Evolutionary conservation across 1,140 invertebrate species (phyloP), one percentile per base, ranked within the genome.

Genomic region (Hetaerina americana): DNA sequence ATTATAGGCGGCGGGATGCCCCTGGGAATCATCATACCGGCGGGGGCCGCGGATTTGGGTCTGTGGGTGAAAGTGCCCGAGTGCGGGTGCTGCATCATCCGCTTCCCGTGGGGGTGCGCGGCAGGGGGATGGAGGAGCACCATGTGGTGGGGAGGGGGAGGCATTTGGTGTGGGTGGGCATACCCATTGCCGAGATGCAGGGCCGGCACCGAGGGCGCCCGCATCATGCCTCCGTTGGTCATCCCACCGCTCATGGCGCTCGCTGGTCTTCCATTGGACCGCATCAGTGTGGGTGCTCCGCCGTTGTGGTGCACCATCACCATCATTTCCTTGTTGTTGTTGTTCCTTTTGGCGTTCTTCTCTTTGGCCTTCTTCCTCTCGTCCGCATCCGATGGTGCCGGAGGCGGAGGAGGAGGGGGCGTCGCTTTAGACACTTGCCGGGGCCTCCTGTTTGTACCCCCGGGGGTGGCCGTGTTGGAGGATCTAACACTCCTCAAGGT

Each of bases 381-480:
- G 0, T 69, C 73, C 70, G 82, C 81, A 5, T 82, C 80, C 5
- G 83, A 77, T 10, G 86, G 85, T 18, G 85, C 81, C 0, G 86
- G 86, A 0, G 87, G 87, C 0, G 88, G 88, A 0, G 89, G 88
- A 0, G 90, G 88, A 0, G 90, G 93, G 26, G 92, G 92, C 2
- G 92, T 92, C 12, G 90, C 87, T 0, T 90, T 88, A 5, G 92
- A 87, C 0, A 92, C 89, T 71, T 90, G 84, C 40, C 88, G 84
- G 70, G 92, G 88, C 81, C 93, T 93, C 8, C 93, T 84, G 0
- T 92, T 92, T 67, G 92, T 82, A 12, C 40, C 40, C 2, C 40
- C 40, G 2, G 40, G 40, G 10, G 40, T 57, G 15, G 1, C 40
- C 2, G 15, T n/a, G 10, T 57, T 57, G 26, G 87, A 86, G 1